Percentiles rank a stretch among this genome's conserved stretches.
Conservation (phyloP, 2,888 invertebrate genomes). For the Tenthredo mesomela region DNA sequence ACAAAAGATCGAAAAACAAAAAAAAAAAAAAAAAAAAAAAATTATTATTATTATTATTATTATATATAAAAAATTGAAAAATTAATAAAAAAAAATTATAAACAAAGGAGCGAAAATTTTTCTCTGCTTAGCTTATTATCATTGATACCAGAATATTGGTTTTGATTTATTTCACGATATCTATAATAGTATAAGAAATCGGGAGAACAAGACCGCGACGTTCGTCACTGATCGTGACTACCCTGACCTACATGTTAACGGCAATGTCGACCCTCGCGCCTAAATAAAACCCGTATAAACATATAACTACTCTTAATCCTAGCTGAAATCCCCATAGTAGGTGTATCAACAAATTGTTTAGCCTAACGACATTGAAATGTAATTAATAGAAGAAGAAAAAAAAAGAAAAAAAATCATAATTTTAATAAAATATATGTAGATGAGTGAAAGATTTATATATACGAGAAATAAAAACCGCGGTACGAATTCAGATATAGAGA, state of each 20-base stretch:
- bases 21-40: too few relatives aligned
- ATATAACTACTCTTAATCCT: not conserved
- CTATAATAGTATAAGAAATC: not conserved
- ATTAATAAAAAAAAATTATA: not conserved
- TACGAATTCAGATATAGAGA: too few relatives aligned
- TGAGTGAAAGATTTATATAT: too few relatives aligned
- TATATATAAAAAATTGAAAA: too few relatives aligned
- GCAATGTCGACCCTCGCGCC: conserved; percentile 37
- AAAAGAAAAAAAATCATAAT: too few relatives aligned
- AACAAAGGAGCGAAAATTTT: not conserved
- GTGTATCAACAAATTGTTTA: not conserved
- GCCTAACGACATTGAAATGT: not conserved
- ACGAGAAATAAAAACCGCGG: too few relatives aligned
- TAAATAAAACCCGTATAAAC: not conserved
- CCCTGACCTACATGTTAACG: conserved; percentile 38
- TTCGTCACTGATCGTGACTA: conserved; percentile 31
- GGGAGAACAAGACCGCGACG: conserved; percentile 15
- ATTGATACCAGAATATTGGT: not conserved
- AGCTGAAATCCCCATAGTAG: not conserved
- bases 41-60: too few relatives aligned
- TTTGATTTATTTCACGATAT: not conserved
- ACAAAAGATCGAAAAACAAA: too few relatives aligned
- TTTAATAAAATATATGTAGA: too few relatives aligned
- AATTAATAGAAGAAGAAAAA: too few relatives aligned
- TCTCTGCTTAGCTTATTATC: not conserved